Percentiles rank a stretch among this genome's conserved stretches.
phyloP scores from a whole-genome alignment of 2,888 invertebrate genomes.

The Balanococcus diminutus region DNA sequence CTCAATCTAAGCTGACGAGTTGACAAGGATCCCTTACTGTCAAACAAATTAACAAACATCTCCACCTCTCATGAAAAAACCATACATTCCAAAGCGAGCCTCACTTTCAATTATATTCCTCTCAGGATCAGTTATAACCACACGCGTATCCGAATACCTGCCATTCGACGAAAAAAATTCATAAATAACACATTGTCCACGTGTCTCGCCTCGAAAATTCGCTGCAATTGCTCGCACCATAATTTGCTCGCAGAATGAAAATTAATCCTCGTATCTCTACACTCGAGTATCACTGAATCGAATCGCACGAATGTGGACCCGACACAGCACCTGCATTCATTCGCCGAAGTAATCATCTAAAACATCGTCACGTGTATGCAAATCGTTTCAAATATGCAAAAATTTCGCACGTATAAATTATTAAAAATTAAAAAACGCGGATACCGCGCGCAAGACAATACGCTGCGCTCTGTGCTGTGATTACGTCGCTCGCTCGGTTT shows the following conservation, averaged over 20 bases:
- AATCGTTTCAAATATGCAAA: constrained; percentile 5
- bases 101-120: neutral
- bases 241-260: neutral
- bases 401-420: constrained; percentile 15
- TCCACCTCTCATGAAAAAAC: too few species aligned
- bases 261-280: neutral
- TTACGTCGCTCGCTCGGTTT: neutral
- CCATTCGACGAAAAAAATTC: neutral
- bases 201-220: neutral
- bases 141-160: neutral
- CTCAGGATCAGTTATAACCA: neutral
- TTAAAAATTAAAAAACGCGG: constrained; percentile 3
- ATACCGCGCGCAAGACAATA: neutral
- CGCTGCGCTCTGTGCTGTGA: neutral
- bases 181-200: neutral
- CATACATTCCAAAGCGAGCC: neutral
- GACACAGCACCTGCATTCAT: neutral
- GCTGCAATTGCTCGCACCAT: neutral
- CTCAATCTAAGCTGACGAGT: too few species aligned
- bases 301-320: neutral
- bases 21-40: too few species aligned
- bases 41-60: too few species aligned
- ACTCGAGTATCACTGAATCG: neutral
- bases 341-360: neutral
- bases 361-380: constrained; percentile 17